Percentiles rank a stretch among this genome's conserved stretches.
phyloP scores from a whole-genome alignment of 2,113 vertebrate genomes.

The Perognathus longimembris region DNA sequence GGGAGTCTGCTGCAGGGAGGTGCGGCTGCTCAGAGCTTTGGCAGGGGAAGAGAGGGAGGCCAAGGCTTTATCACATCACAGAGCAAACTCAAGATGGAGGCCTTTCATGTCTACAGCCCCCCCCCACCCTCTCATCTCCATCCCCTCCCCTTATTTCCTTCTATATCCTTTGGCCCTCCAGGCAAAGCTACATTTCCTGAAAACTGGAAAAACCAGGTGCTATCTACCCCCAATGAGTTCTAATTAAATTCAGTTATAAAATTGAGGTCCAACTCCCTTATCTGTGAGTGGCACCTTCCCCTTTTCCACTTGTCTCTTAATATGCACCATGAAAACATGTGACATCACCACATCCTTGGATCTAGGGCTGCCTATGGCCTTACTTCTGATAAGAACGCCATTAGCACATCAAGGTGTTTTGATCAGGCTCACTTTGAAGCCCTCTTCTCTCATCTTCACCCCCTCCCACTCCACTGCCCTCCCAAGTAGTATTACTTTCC shows the following conservation, averaged over 20 bases:
- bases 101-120: conserved; percentile 82
- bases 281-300: conserved; percentile 53
- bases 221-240: conserved; percentile 77
- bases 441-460: background rate
- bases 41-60: conserved; percentile 82
- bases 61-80: conserved; percentile 76
- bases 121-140: background rate
- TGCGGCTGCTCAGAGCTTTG: conserved; percentile 72
- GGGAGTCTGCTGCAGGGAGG: conserved; percentile 80
- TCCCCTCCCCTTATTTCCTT: background rate
- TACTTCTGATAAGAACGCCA: conserved; percentile 27
- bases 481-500: background rate
- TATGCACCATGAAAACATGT: background rate
- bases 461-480: background rate
- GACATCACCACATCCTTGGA: conserved; percentile 19
- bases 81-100: conserved; percentile 83
- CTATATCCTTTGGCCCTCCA: conserved; percentile 14
- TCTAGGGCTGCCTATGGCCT: conserved; percentile 1
- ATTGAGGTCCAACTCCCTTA: conserved; percentile 79
- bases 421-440: conserved; percentile 49
- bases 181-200: conserved; percentile 79
- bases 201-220: conserved; percentile 89
- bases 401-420: conserved; percentile 16
- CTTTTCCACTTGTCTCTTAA: background rate
- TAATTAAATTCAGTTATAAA: conserved; percentile 73